Base-by-base conservation (phyloP, 2,797 vertebrate species). In the Strix occidentalis region DNA sequence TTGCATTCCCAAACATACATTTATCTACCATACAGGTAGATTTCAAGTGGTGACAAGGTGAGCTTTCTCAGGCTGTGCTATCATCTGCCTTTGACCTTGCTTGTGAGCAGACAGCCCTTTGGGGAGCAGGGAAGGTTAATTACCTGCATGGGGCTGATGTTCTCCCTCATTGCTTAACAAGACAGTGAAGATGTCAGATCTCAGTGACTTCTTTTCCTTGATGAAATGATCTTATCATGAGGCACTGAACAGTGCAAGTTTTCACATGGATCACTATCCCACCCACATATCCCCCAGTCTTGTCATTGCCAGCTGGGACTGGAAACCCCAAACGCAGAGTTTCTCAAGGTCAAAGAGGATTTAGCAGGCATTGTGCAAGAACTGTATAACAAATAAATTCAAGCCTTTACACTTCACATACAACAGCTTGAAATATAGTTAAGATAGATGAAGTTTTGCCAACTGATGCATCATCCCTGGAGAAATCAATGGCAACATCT, bases 281-380 rank as follows among this genome's bases (percentile, higher is more conserved):
- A 93, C 91, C 91, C 2, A 1, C 74, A 82, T 91, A 77, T 66
- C 16, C 7, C 26, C 14, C 48, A 37, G 10, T 41, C 18, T 79
- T 93, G 39, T 63, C 87, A 66, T 58, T 66, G 39, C n/a, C 43
- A 66, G 31, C 46, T 77, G 72, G 13, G 18, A 16, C 8, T 54
- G 23, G 48, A 94, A 96, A 90, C 14, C 7, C 33, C 41, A 76
- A 78, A 60, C 39, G 78, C 81, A 68, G 69, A 57, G 26, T 46
- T 94, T 96, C 88, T 92, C 86, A 96, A 96, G 84, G 88, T 89
- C 88, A 87, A 66, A 71, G 45, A 71, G 57, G 45, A 92, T 93
- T 94, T 95, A 89, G 11, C 45, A 96, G n/a, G 26, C 70, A 43
- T 19, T 70, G 21, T 58, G 70, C 41, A 81, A 84, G 63, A 96